A percentile compares a stretch with the other conserved stretches of the same genome.
phyloP scores from a whole-genome alignment of 2,113 vertebrate genomes.

The Phyllostomus discolor region DNA sequence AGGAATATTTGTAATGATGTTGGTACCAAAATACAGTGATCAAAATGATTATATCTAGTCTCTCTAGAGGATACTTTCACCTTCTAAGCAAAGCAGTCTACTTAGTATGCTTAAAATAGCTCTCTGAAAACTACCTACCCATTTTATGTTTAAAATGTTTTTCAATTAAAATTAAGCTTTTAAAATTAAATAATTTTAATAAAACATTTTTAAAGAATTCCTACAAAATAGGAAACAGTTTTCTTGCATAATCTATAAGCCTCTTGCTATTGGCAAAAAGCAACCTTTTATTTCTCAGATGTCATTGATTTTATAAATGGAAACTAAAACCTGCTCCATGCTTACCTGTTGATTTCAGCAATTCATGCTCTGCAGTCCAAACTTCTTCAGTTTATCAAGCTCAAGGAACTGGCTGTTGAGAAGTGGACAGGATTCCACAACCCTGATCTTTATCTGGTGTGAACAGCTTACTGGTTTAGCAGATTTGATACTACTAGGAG shows the following conservation, averaged over 20 bases:
- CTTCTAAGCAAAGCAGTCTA: slow-evolving; percentile 6
- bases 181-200: not conserved
- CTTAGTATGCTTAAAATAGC: not conserved
- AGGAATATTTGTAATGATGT: slow-evolving; percentile 4
- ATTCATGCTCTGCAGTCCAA: not conserved
- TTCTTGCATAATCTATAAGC: not conserved
- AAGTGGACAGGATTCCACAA: not conserved
- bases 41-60: not conserved
- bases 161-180: not conserved
- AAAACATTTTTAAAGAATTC: not conserved
- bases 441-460: not conserved
- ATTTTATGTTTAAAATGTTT: slow-evolving; percentile 15
- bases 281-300: slow-evolving; percentile 16
- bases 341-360: slow-evolving; percentile 10
- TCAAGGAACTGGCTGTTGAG: not conserved
- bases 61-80: not conserved
- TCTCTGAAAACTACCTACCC: not conserved
- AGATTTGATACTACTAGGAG: not conserved
- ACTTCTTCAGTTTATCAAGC: not conserved
- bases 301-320: not conserved
- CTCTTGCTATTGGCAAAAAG: slow-evolving; percentile 24
- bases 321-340: not conserved
- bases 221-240: not conserved
- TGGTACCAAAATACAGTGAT: slow-evolving; percentile 4
- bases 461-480: not conserved